These are phyloP conservation scores for Nothobranchius furzeri DNA, from an alignment of 2,113 vertebrate species.

Conservation along the genomic window DNA sequence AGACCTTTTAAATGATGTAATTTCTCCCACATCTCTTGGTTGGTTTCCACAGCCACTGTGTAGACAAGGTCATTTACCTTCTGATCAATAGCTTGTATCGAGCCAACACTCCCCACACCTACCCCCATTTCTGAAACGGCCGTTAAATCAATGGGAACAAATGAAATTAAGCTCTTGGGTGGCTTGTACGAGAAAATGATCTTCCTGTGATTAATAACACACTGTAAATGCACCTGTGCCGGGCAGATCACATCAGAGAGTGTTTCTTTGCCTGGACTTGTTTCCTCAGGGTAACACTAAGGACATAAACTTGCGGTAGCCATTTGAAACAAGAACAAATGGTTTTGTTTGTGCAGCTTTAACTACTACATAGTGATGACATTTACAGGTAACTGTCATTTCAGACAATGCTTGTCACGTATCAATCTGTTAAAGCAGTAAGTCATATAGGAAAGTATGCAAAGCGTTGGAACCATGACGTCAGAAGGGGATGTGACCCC, in stretches of 20 bases:
- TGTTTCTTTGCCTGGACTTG: slow-evolving; percentile 51
- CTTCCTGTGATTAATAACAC: slow-evolving; percentile 76
- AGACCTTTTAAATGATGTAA: slow-evolving; percentile 44
- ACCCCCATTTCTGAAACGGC: slow-evolving; percentile 70
- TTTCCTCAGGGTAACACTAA: slow-evolving; percentile 52
- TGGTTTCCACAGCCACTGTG: slow-evolving; percentile 53
- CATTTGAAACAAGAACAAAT: slow-evolving; percentile 59
- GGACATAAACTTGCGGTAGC: slow-evolving; percentile 56
- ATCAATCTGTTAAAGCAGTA: background rate
- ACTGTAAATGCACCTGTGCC: slow-evolving; percentile 64
- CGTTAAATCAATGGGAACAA: slow-evolving; percentile 77
- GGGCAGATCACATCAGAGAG: slow-evolving; percentile 56
- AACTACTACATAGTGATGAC: slow-evolving; percentile 30
- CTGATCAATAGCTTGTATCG: slow-evolving; percentile 75
- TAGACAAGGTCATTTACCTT: slow-evolving; percentile 75
- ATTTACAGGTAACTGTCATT: slow-evolving; percentile 1
- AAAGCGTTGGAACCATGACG: no score
- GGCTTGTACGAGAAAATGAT: slow-evolving; percentile 70
- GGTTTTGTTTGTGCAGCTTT: slow-evolving; percentile 53
- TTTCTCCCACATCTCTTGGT: slow-evolving; percentile 27
- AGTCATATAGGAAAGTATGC: no score
- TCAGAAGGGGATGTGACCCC: no score
- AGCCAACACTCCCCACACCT: slow-evolving; percentile 47
- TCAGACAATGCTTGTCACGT: background rate
- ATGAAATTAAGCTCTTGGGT: slow-evolving; percentile 78